These are phyloP conservation scores for Yasuhikotakia modesta DNA, from an alignment of 2,797 vertebrate genomes.

Conservation along the genomic window DNA sequence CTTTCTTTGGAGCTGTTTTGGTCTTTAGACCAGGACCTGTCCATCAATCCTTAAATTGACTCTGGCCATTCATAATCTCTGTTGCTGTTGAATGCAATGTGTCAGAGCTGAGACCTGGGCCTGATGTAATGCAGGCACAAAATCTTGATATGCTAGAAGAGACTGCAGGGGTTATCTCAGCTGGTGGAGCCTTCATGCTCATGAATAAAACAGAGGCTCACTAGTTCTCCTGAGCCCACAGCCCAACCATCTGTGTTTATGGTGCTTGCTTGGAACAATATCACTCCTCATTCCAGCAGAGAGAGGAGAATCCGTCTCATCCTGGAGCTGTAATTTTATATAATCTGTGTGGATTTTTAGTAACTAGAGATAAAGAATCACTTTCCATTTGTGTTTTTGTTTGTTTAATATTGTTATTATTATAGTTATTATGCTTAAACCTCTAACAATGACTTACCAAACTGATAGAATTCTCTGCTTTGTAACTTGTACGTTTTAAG, in stretches of 20 bases:
- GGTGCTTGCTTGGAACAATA: conserved; percentile 79
- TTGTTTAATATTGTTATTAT: background rate
- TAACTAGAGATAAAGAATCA: conserved; percentile 57
- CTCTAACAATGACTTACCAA: background rate
- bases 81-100: conserved; percentile 68
- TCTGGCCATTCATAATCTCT: conserved; percentile 69
- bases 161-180: conserved; percentile 81
- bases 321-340: conserved; percentile 74
- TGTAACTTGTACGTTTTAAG: too few species aligned
- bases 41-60: conserved; percentile 62
- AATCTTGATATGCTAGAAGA: conserved; percentile 79
- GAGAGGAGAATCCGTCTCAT: conserved; percentile 66
- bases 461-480: conserved; percentile 18
- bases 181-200: conserved; percentile 79
- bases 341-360: conserved; percentile 70
- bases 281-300: conserved; percentile 69
- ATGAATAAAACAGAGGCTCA: conserved; percentile 86
- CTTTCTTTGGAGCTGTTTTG: conserved; percentile 54
- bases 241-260: conserved; percentile 80
- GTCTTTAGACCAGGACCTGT: conserved; percentile 59
- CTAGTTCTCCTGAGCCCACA: conserved; percentile 79
- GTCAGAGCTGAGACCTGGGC: conserved; percentile 56
- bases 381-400: conserved; percentile 4
- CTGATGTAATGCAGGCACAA: conserved; percentile 64
- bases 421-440: conserved; percentile 14